These are phyloP conservation scores for Lasioglossum pauxillum DNA, from an alignment of 2,888 invertebrate genomes.

Conservation along the genomic window DNA sequence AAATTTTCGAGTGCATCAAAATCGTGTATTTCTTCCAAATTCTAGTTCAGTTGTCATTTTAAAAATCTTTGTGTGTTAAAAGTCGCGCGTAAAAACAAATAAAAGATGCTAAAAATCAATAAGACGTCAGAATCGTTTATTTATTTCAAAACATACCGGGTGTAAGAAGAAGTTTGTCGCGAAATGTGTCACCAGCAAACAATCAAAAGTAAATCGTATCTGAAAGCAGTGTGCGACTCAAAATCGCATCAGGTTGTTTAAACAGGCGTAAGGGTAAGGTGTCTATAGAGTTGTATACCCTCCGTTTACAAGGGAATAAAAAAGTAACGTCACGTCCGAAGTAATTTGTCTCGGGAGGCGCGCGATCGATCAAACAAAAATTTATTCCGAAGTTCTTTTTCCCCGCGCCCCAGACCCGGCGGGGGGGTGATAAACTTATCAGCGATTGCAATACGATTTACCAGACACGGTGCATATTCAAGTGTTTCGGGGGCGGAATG, in stretches of 20 bases:
- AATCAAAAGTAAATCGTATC: background rate
- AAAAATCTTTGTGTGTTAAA: too few relatives aligned
- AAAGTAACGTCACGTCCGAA: constrained; percentile 7
- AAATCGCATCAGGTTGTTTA: background rate
- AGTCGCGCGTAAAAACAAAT: too few relatives aligned
- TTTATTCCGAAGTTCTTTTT: constrained; percentile 1
- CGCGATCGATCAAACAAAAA: constrained; percentile 10
- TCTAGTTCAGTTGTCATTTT: background rate
- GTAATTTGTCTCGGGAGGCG: background rate
- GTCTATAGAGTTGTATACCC: background rate
- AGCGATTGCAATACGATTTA: constrained; percentile 2
- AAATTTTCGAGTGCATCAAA: background rate
- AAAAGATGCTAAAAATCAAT: too few relatives aligned
- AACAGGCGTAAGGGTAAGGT: background rate
- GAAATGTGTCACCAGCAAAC: background rate
- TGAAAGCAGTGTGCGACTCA: background rate
- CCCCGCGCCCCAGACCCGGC: background rate
- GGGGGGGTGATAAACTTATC: background rate
- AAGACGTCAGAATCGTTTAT: too few relatives aligned
- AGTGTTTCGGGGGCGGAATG: constrained; percentile 7
- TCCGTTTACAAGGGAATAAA: background rate
- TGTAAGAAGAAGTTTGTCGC: too few relatives aligned
- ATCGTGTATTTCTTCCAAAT: background rate
- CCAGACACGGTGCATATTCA: constrained; percentile 16
- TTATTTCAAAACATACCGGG: too few relatives aligned